These are phyloP conservation scores for Mesocricetus auratus DNA, from an alignment of 2,113 vertebrate species.

Conservation along the genomic window DNA sequence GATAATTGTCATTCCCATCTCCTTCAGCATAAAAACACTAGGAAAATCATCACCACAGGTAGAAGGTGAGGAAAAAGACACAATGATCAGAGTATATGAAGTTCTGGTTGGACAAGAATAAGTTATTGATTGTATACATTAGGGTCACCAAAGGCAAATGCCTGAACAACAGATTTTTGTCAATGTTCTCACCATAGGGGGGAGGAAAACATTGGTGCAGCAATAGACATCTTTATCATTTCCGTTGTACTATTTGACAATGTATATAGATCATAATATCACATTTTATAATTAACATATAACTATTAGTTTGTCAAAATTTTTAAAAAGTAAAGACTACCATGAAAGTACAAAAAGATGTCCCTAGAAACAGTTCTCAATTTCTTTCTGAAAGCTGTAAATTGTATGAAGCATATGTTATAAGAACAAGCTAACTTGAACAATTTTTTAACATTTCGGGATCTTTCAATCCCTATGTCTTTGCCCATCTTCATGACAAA, in stretches of 20 bases:
- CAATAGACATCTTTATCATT: not conserved
- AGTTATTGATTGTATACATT: not conserved
- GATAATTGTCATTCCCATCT: not conserved
- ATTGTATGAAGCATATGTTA: not conserved
- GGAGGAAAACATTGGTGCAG: not conserved
- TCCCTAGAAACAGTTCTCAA: not conserved
- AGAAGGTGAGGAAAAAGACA: not conserved
- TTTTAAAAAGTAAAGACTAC: not conserved
- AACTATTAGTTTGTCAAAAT: not conserved
- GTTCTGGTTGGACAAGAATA: not conserved
- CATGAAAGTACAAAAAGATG: not conserved
- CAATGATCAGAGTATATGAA: not conserved
- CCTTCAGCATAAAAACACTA: not conserved
- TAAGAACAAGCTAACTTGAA: not conserved
- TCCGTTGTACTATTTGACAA: not conserved
- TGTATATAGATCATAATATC: not conserved
- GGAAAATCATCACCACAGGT: not conserved
- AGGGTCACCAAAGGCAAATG: not conserved
- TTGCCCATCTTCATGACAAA: not conserved
- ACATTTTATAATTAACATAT: not conserved
- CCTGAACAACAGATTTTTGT: not conserved
- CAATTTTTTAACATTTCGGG: not conserved
- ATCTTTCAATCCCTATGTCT: not conserved
- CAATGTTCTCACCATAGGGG: not conserved
- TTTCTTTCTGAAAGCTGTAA: conserved; percentile 45